These are phyloP conservation scores for Physocephala rufipes DNA, from an alignment of 2,888 invertebrate genomes.

Conservation along the genomic window DNA sequence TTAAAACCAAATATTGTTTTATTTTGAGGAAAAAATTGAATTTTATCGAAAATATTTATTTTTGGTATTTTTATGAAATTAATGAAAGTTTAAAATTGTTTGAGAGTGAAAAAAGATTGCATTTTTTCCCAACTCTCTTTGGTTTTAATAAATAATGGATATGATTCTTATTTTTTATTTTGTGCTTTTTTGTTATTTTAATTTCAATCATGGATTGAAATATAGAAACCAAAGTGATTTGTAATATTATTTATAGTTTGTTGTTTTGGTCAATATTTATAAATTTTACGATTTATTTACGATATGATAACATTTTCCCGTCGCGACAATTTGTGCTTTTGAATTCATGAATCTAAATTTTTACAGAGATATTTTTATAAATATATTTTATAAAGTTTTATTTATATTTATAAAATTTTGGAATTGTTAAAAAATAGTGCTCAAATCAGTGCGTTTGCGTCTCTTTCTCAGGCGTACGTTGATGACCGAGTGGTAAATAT, in stretches of 20 bases:
- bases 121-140: not conserved
- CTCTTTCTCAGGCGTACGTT: no score
- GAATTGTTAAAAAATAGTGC: no score
- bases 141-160: constrained; percentile 16
- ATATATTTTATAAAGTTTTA: no score
- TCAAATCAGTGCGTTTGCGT: no score
- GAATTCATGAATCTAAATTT: no score
- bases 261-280: not conserved
- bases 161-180: constrained; percentile 13
- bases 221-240: not conserved
- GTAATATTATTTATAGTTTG: not conserved
- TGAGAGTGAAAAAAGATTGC: not conserved
- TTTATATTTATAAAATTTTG: no score
- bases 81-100: not conserved
- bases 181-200: constrained; percentile 17
- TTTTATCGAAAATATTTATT: not conserved
- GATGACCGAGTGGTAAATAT: no score
- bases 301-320: no score
- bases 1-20: constrained; percentile 19
- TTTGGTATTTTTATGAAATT: not conserved
- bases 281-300: not conserved
- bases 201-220: constrained; percentile 14
- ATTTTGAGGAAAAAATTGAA: constrained; percentile 13
- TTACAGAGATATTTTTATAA: no score
- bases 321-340: no score